Percentiles rank a stretch among this genome's conserved stretches.
These are phyloP conservation scores for Eupithecia insigniata DNA, from an alignment of 2,888 invertebrate species.

Conservation along the genomic window DNA sequence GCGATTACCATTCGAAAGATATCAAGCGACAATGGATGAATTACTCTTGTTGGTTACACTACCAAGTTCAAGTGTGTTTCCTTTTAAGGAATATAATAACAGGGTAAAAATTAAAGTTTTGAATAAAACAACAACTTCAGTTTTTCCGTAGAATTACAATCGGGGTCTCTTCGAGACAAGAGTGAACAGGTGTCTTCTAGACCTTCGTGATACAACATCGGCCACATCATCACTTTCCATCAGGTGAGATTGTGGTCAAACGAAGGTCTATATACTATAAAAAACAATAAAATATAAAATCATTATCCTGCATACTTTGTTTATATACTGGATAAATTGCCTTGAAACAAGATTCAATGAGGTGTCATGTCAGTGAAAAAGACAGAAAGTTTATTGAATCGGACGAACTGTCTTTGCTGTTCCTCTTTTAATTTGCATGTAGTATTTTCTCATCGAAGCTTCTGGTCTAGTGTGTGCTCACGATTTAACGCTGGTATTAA, in stretches of 20 bases:
- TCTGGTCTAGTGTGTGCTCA: conserved; percentile 77
- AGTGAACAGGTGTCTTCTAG: too few relatives aligned
- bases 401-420: background rate
- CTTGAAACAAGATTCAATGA: background rate
- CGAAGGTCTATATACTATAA: too few relatives aligned
- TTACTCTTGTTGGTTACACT: background rate
- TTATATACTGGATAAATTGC: background rate
- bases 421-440: conserved; percentile 76
- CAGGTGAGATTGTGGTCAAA: too few relatives aligned
- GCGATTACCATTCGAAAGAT: conserved; percentile 52
- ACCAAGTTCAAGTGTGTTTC: background rate
- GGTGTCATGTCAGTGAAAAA: background rate
- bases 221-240: too few relatives aligned
- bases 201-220: too few relatives aligned
- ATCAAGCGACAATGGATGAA: background rate
- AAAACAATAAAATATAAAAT: background rate
- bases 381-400: background rate
- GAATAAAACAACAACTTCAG: background rate
- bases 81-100: background rate
- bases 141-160: too few relatives aligned
- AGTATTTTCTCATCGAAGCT: conserved; percentile 73
- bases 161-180: too few relatives aligned
- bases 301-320: background rate
- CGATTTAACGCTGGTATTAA: conserved; percentile 84
- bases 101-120: background rate